phyloP scores from a whole-genome alignment of 2,113 vertebrate genomes.

The Clupea harengus region DNA sequence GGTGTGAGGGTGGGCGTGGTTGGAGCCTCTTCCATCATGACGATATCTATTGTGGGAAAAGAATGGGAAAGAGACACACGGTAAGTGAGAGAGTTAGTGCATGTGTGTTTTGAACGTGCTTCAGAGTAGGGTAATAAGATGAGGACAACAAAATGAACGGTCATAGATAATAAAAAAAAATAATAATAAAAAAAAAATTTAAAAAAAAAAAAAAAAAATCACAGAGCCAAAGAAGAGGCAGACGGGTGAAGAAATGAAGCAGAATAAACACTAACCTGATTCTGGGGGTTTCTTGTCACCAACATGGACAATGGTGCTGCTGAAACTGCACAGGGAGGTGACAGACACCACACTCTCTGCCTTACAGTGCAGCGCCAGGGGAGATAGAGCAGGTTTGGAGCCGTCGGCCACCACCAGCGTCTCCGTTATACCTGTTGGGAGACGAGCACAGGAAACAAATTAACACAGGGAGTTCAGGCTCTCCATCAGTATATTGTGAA shows the following conservation, averaged over 20 bases:
- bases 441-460: neutral
- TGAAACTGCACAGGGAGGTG: conserved; percentile 92
- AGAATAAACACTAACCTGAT: conserved; percentile 66
- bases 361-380: conserved; percentile 81
- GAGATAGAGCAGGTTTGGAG: conserved; percentile 70
- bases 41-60: conserved; percentile 68
- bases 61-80: neutral
- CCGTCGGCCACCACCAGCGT: conserved; percentile 63
- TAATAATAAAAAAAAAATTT: neutral
- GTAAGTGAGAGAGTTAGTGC: neutral
- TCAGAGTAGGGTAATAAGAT: neutral
- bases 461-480: neutral
- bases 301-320: conserved; percentile 91
- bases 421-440: conserved; percentile 63
- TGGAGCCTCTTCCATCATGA: conserved; percentile 77
- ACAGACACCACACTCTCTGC: conserved; percentile 85
- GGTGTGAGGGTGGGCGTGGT: conserved; percentile 61
- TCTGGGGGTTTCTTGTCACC: conserved; percentile 90
- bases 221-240: too few species aligned
- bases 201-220: neutral
- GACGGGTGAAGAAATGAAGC: too few species aligned
- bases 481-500: neutral
- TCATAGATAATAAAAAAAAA: neutral
- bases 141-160: neutral
- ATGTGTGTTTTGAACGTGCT: neutral